Base-by-base conservation (phyloP, 1,140 invertebrate genomes). In the Micrasema minimum region DNA sequence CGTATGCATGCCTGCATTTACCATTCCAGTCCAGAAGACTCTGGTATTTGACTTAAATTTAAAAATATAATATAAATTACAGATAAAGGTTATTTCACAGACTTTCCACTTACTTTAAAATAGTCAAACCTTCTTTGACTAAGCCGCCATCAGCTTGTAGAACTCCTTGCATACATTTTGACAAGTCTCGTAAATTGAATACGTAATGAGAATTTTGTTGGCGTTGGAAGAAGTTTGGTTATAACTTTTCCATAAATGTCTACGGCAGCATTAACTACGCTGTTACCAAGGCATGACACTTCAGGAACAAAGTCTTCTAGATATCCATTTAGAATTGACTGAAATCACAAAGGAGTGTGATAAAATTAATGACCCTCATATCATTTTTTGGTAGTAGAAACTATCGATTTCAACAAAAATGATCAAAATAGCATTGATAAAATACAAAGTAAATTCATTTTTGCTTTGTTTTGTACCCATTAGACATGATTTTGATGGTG, bases 141-240 rank as follows among this genome's bases (percentile, higher is more conserved):
- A 85, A 86, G 0, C 86, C 84, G 0, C 88, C 83, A 85, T 92
- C 86, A 71, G 90, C 87, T 85, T 94, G 88, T 79, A 93, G 77
- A 0, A 95, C 89, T 3, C 95, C 95, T 80, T 96, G 93, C 74
- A 97, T 88, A 46, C 94, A 95, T 79, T 96, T 91, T n/a, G 94
- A 93, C 35, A 97, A 87, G 82, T 95, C 93, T 26, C 95, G 84
- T 75, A 97, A 82, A 81, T 97, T 97, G 79, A 97, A 97, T 11
- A 96, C 88, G 75, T 97, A 97, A 80, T 98, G 95, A 0, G 93
- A 94, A n/a, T 78, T 96, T 96, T 18, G 92, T 88, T 0, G 95
- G 94, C 0, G 92, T 94, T 0, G 95, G 95, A 12, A 96, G 80
- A 26, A 97, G 86, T 75, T 94, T 91, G 0, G 85, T 81, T 11